Percentiles rank a stretch among this genome's conserved stretches.
Evolutionary conservation across 2,888 invertebrate genomes (phyloP).

Genomic region (Choreutis nemorana): DNA sequence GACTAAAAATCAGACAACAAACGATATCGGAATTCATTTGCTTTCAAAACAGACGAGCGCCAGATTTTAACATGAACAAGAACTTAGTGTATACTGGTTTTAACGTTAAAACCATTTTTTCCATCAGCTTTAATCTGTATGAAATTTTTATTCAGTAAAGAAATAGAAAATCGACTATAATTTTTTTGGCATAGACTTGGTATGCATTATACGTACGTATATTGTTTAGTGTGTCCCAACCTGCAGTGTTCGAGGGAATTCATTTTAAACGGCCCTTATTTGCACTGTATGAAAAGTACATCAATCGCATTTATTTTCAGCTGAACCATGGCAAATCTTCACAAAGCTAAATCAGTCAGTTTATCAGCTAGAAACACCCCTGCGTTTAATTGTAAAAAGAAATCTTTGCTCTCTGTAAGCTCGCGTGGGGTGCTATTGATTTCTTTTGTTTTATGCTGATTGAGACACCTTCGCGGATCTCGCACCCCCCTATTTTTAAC

Average conservation of each 20-base stretch:
- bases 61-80: too few species aligned
- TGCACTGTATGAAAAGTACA: too few species aligned
- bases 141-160: too few species aligned
- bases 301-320: too few species aligned
- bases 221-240: constrained; percentile 4
- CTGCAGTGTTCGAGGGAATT: background rate
- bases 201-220: constrained; percentile 4
- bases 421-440: constrained; percentile 56
- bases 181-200: constrained; percentile 2
- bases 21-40: too few species aligned
- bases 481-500: constrained; percentile 34
- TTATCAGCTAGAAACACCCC: constrained; percentile 51
- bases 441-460: constrained; percentile 68
- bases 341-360: constrained; percentile 26
- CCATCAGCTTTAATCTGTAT: too few species aligned
- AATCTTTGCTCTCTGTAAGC: constrained; percentile 66
- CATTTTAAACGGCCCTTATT: too few species aligned
- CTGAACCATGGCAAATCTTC: background rate
- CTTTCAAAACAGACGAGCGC: too few species aligned
- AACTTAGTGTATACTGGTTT: too few species aligned
- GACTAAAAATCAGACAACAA: constrained; percentile 25
- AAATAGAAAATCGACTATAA: too few species aligned
- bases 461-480: constrained; percentile 61
- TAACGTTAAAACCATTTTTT: too few species aligned
- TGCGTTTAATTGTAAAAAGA: constrained; percentile 66